phyloP scores from a whole-genome alignment of 2,888 invertebrate genomes.

The Pollenia labialis region DNA sequence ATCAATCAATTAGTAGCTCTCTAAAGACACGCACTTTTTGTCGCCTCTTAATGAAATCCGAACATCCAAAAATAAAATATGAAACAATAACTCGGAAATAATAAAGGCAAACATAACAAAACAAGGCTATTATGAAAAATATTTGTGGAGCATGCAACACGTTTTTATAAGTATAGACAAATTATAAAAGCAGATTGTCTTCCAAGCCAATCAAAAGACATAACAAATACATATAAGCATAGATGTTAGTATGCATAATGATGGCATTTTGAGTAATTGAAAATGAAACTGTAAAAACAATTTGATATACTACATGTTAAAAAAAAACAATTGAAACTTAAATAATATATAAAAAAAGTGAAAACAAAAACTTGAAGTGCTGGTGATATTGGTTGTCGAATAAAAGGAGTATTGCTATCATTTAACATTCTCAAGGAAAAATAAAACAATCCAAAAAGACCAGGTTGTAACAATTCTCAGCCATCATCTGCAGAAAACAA shows the following conservation, averaged over 20 bases:
- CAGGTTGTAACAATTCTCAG: constrained; percentile 39
- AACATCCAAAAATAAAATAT: constrained; percentile 21
- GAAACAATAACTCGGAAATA: constrained; percentile 70
- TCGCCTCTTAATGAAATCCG: constrained; percentile 36
- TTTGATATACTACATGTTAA: not conserved
- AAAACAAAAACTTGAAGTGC: constrained; percentile 5
- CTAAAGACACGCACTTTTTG: constrained; percentile 52
- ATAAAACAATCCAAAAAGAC: not conserved
- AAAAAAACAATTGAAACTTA: constrained; percentile 26
- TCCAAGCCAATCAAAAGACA: no score
- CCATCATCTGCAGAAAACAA: not conserved
- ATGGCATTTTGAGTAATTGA: constrained; percentile 53
- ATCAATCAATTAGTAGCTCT: constrained; percentile 40
- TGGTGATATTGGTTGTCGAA: constrained; percentile 30
- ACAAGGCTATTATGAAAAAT: constrained; percentile 1
- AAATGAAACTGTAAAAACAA: constrained; percentile 33
- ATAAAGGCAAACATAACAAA: not conserved
- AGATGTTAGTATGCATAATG: not conserved
- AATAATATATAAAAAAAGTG: constrained; percentile 14
- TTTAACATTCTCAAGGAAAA: constrained; percentile 53
- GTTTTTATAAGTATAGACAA: not conserved
- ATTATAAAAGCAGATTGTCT: constrained; percentile 36
- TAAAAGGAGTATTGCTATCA: constrained; percentile 27
- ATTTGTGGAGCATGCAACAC: constrained; percentile 13
- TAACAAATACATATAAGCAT: not conserved